These are phyloP conservation scores for Sarcophaga subvicina DNA, from an alignment of 2,888 invertebrate genomes.

Conservation along the genomic window DNA sequence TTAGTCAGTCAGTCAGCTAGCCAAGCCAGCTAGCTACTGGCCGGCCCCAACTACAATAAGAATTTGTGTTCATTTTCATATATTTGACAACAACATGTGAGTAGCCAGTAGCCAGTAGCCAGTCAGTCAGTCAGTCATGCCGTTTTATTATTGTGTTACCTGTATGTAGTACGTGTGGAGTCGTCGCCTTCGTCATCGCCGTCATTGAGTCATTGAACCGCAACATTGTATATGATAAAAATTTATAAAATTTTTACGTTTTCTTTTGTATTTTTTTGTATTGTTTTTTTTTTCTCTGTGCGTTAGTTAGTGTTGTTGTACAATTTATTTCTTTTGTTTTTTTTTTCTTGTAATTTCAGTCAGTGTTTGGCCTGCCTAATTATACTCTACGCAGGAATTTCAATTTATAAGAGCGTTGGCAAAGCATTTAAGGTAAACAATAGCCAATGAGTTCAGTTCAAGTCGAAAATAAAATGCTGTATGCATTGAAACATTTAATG, in stretches of 20 bases:
- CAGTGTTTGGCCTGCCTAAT: background rate
- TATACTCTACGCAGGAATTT: slow-evolving; percentile 13
- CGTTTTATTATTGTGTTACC: background rate
- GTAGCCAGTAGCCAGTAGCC: background rate
- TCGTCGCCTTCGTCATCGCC: background rate
- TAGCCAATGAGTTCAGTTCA: too few relatives aligned
- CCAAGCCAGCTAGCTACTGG: background rate
- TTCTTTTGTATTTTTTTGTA: slow-evolving; percentile 21
- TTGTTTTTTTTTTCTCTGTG: background rate
- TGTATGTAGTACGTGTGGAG: background rate
- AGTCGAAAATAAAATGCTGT: too few relatives aligned
- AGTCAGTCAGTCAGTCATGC: background rate
- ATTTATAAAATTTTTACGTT: background rate
- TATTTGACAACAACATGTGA: background rate
- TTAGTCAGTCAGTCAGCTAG: too few relatives aligned
- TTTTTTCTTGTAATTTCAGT: background rate
- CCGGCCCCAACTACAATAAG: background rate
- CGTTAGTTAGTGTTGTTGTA: background rate
- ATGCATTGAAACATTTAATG: too few relatives aligned
- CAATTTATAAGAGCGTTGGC: background rate
- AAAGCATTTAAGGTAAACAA: too few relatives aligned
- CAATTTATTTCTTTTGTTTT: slow-evolving; percentile 9
- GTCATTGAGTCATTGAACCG: slow-evolving; percentile 63
- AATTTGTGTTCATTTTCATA: background rate
- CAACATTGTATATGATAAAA: slow-evolving; percentile 44